Base-by-base conservation (phyloP, 2,113 vertebrate genomes). In the Ovibos moschatus region DNA sequence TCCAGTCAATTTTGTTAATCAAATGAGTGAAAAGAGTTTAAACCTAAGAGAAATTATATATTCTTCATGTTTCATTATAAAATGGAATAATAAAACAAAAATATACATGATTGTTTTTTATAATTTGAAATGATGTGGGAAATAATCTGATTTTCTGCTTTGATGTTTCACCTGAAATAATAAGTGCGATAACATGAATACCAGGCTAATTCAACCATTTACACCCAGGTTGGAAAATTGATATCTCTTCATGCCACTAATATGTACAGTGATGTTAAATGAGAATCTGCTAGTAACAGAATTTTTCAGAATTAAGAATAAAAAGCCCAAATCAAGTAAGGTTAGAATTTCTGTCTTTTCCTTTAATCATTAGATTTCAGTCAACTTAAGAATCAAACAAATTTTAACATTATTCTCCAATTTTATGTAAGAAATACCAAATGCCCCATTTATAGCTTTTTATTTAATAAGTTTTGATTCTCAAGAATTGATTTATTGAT, bases 111-210 rank as follows among this genome's bases (percentile, higher is more conserved):
- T 45, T 82, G 79, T 97, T 97, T 97, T 97, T 83, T 78, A 94
- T 97, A 5, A 96, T 94, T 98, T 90, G 60, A 98, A 98, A 97
- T 97, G 27, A 90, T 92, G 64, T 95, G 58, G 98, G 96, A 98
- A 98, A 98, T 98, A 81, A 88, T 2, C 15, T 97, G 62, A 89
- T 81, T 97, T 97, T 95, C 96, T 98, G 84, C 57, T 85, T 16
- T 95, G 90, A 94, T 67, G 1, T 51, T 97, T 7, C 13, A 92
- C 5, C 27, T 28, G 30, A 98, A 98, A 60, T 91, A 95, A 87
- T 74, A 96, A 97, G 78, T 74, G n/a, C 0, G 64, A 14, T 97
- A 94, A 78, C 55, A 4, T 91, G 50, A 91, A 50, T 78, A 94
- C 93, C 43, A 79, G 94, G 23, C 53, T 88, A 55, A 94, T 55